Percentiles rank a stretch among this genome's conserved stretches.
Evolutionary conservation across 2,113 vertebrate genomes (phyloP).

Genomic region (Lethenteron camtschaticum): DNA sequence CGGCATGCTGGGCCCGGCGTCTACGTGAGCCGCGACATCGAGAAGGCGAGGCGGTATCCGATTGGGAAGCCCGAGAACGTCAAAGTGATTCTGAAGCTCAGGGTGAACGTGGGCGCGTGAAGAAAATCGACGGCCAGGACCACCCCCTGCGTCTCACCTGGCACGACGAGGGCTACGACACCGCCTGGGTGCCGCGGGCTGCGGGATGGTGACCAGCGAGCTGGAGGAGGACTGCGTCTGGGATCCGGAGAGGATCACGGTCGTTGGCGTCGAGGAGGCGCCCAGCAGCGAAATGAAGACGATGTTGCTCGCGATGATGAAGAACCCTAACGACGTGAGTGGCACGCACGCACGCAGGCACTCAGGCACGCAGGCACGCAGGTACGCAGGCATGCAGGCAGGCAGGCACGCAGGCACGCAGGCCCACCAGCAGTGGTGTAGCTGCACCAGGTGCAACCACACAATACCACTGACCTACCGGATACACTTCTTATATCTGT

Average conservation of each 20-base stretch:
- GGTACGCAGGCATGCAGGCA: too few relatives aligned
- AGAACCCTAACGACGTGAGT: too few relatives aligned
- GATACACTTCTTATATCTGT: too few relatives aligned
- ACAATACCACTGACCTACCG: too few relatives aligned
- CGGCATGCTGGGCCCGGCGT: constrained; percentile 16
- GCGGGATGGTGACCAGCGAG: constrained; percentile 14
- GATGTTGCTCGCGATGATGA: too few relatives aligned
- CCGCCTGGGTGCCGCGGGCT: constrained; percentile 18
- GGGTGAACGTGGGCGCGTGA: constrained; percentile 15
- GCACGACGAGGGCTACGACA: constrained; percentile 15
- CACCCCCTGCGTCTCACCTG: constrained; percentile 15
- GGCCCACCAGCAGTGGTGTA: too few relatives aligned
- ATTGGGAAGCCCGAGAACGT: constrained; percentile 7
- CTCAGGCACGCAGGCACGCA: too few relatives aligned
- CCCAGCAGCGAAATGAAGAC: too few relatives aligned
- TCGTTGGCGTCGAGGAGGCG: constrained; percentile 12
- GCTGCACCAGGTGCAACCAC: too few relatives aligned
- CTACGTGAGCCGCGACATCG: constrained; percentile 17
- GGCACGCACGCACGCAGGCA: too few relatives aligned
- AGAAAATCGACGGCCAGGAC: constrained; percentile 15
- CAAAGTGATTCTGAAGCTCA: constrained; percentile 15
- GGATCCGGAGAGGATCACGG: constrained; percentile 14
- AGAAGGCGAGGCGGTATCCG: constrained; percentile 18
- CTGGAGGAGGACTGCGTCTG: constrained; percentile 18
- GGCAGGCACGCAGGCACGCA: too few relatives aligned